Evolutionary conservation across 2,797 vertebrate species (phyloP).

Genomic region (Sylvilagus floridanus): DNA sequence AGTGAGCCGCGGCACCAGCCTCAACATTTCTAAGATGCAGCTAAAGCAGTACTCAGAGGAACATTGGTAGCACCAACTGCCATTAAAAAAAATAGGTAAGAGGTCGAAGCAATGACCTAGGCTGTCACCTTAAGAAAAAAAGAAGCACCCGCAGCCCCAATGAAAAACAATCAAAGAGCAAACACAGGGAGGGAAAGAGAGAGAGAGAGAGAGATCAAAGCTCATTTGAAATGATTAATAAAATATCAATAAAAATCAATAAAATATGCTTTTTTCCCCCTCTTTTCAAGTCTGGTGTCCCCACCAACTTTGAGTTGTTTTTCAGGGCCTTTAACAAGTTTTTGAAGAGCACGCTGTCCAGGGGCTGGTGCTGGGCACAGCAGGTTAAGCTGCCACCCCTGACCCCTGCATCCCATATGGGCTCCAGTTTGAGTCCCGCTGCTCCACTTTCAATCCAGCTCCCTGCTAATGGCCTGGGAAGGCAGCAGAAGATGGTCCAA

Average conservation of each 20-base stretch:
- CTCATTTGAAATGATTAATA: background rate
- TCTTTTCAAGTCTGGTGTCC: background rate
- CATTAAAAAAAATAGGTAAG: background rate
- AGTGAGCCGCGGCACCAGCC: too few species aligned
- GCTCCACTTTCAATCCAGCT: too few species aligned
- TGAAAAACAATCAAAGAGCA: background rate
- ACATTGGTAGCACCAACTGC: background rate
- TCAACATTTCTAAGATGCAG: background rate
- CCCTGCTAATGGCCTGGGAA: too few species aligned
- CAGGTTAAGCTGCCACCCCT: too few species aligned
- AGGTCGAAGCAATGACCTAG: background rate
- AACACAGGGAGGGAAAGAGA: background rate
- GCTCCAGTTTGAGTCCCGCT: too few species aligned
- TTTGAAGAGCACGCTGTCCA: too few species aligned
- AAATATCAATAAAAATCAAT: too few species aligned
- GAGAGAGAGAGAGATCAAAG: background rate
- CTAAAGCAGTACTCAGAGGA: background rate
- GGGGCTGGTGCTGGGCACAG: too few species aligned
- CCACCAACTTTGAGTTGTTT: background rate
- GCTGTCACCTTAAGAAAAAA: background rate
- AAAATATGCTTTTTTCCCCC: too few species aligned
- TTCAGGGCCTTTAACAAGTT: background rate
- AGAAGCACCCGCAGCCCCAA: background rate
- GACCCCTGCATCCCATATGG: too few species aligned
- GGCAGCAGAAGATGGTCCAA: too few species aligned